Evolutionary conservation across 2,888 invertebrate genomes (phyloP).

Genomic region (Calameuta filiformis): DNA sequence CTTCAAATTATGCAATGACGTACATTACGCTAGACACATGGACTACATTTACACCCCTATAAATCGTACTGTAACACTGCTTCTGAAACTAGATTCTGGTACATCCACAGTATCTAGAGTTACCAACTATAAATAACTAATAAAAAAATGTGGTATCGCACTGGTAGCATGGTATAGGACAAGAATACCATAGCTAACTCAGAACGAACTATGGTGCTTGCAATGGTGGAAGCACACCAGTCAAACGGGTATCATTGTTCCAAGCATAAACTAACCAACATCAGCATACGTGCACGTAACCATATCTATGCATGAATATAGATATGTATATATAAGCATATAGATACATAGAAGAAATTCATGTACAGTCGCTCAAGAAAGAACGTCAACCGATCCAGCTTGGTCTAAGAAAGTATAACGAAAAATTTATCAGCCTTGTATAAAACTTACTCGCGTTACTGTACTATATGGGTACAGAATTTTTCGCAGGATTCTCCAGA

Average conservation of each 20-base stretch:
- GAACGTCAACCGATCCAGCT: conserved; percentile 2
- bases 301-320: conserved; percentile 2
- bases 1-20: too few species aligned
- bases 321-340: neutral
- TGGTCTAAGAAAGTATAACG: neutral
- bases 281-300: conserved; percentile 21
- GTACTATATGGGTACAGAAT: neutral
- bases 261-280: conserved; percentile 22
- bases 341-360: too few species aligned
- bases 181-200: conserved; percentile 1
- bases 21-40: too few species aligned
- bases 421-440: neutral
- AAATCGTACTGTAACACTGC: too few species aligned
- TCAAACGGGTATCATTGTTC: conserved; percentile 61
- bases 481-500: conserved; percentile 5
- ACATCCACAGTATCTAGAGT: too few species aligned
- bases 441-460: conserved; percentile 13
- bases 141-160: too few species aligned
- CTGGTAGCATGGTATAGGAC: too few species aligned
- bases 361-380: conserved; percentile 24
- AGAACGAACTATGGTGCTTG: conserved; percentile 14
- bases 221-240: conserved; percentile 52
- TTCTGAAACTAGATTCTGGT: too few species aligned
- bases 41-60: too few species aligned
- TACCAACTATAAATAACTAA: too few species aligned